Percentiles rank a stretch among this genome's conserved stretches.
These are phyloP conservation scores for Trileptium ribeirensis DNA, from an alignment of 2,888 invertebrate genomes.

Conservation along the genomic window DNA sequence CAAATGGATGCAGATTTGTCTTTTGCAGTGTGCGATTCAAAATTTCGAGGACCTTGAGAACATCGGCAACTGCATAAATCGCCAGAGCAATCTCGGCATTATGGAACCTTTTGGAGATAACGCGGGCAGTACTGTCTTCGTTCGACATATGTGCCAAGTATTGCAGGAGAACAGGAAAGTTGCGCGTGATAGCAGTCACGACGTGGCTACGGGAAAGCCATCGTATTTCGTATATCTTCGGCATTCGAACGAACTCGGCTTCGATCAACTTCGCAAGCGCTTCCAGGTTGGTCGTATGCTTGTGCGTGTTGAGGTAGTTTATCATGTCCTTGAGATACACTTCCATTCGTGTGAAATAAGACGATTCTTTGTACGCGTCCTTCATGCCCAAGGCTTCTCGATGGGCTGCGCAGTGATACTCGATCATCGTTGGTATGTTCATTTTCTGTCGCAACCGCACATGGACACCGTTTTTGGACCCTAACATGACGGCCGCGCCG, in stretches of 20 bases:
- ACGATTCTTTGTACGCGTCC: not conserved
- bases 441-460: not conserved
- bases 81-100: no score
- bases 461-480: not conserved
- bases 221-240: not conserved
- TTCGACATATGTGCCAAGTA: no score
- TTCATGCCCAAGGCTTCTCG: not conserved
- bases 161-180: no score
- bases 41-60: no score
- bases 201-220: not conserved
- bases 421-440: not conserved
- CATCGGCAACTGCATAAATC: no score
- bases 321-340: not conserved
- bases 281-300: not conserved
- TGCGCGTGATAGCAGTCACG: no score
- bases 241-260: not conserved
- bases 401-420: conserved; percentile 3
- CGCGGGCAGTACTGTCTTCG: no score
- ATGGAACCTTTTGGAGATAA: no score
- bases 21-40: no score
- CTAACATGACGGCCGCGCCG: not conserved
- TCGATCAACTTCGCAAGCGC: not conserved
- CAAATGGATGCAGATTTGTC: no score
- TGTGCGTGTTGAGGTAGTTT: not conserved
- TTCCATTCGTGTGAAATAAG: not conserved